Evolutionary conservation across 2,888 invertebrate species (phyloP), one percentile per base, ranked within the genome.

Genomic region (Coenonympha arcania): DNA sequence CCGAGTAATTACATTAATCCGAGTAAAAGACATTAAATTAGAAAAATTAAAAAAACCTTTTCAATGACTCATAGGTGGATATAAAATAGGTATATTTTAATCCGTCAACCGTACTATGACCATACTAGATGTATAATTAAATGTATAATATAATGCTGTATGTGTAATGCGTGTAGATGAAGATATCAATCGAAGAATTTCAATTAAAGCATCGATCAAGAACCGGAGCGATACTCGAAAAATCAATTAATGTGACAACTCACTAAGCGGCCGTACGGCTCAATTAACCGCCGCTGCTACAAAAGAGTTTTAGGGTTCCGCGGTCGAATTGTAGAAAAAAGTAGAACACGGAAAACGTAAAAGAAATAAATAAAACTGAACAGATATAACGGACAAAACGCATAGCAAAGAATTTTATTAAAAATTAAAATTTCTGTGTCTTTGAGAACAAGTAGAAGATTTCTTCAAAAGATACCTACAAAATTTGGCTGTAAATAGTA

Each of bases 211-310:
- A 54, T 56, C 50, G 44, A 45, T 47, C 50, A 19, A 26, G 18
- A 52, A 18, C 31, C 46, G 53, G 44, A 47, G 50, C 51, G 48
- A 37, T 45, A 46, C 53, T 44, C 37, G 52, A 45, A 52, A 57
- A 61, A 63, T 63, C 62, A 65, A 66, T 66, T 65, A 68, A 60
- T 55, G 41, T 42, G 48, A 50, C 52, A 57, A 50, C 56, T 60
- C 58, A 15, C 54, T 60, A 57, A 57, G 57, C 59, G 58, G 57
- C 61, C 57, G 55, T 62, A 63, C 61, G 60, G 54, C 55, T 60
- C 66, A 71, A 68, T 68, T 64, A 68, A 69, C 69, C 54, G 59
- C 62, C 58, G 69, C 64, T 65, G 66, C 41, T 59, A 69, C 64
- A 66, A 67, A 63, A 58, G 59, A 54, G 54, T 51, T 61, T 63